These are phyloP conservation scores for Chrysochloris asiatica DNA, from an alignment of 2,113 vertebrate species.

Conservation along the genomic window DNA sequence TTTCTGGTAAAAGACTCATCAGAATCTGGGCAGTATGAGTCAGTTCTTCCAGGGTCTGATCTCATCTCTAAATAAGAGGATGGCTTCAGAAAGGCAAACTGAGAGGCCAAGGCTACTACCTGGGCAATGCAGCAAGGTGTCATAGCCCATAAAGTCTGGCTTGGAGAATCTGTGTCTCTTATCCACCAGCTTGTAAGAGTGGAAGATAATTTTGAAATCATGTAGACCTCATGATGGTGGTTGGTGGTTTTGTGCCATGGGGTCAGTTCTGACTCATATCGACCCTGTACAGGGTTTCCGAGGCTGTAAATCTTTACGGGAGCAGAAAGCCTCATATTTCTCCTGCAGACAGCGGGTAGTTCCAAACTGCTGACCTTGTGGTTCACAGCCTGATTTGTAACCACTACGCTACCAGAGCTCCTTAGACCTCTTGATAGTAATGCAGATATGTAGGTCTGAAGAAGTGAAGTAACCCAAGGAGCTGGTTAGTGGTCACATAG, in stretches of 20 bases:
- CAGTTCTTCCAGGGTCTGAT: conserved; percentile 63
- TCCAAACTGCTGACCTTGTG: no score
- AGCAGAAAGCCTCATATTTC: no score
- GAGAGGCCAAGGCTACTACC: not conserved
- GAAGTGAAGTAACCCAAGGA: not conserved
- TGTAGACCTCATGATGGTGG: not conserved
- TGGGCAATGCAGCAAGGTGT: not conserved
- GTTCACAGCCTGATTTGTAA: no score
- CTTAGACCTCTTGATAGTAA: not conserved
- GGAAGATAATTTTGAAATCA: conserved; percentile 4
- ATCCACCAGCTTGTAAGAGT: not conserved
- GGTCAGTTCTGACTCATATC: no score
- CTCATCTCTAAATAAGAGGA: conserved; percentile 51
- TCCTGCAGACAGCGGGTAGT: no score
- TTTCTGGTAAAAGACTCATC: conserved; percentile 41
- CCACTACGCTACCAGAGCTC: no score
- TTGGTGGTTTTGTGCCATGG: no score
- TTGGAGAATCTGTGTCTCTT: not conserved
- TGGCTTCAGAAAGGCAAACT: not conserved
- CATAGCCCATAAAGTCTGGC: not conserved
- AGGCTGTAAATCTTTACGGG: no score
- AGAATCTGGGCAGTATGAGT: conserved; percentile 39
- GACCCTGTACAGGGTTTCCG: no score
- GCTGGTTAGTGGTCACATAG: not conserved
- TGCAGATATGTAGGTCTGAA: not conserved